Base-by-base conservation (phyloP, 1,140 invertebrate species). In the Xylocopa sonorina region DNA sequence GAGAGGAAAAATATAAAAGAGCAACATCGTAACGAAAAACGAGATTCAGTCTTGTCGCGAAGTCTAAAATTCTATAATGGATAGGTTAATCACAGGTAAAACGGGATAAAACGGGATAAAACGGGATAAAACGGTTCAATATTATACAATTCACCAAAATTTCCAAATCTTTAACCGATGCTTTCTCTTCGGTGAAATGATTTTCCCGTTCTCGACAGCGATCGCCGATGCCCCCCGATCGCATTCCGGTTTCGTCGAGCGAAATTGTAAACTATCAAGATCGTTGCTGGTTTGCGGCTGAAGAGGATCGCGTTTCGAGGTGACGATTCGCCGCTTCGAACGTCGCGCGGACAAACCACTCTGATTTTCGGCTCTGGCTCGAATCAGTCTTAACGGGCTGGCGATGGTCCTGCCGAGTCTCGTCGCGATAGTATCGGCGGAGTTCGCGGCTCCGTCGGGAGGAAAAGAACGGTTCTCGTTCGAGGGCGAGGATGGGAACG, bases 351-450 rank as follows among this genome's bases (percentile, higher is more conserved):
- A 55, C 14, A 78, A 41, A 32, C 67, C 55, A 21, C 85, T 88
- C 27, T 82, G 74, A 66, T 84, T 88, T 18, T 86, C 88, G 43
- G 89, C 88, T 7, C 53, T 89, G 32, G 80, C 68, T 57, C 85
- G 77, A 29, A 69, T 43, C 2, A 88, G 67, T 10, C 7, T 79
- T 1, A 67, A 57, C 21, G 80, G 32, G n/a, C 43, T 4, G 18
- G 62, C 58, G 1, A 73, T 21, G 0, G 9, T 69, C 62, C 53
- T 75, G 18, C 41, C 10, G 38, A 63, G 41, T 53, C 4, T 80
- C 18, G 7, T 29, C 18, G n/a, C 48, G 16, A 89, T 0, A 63
- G 29, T 48, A 1, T 84, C 81, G 10, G 46, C 41, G 0, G 88
- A 89, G n/a, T 46, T 81, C 3, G 87, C 85, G 18, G 78, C 62